phyloP scores from a whole-genome alignment of 1,140 invertebrate genomes.

The Orussus abietinus region DNA sequence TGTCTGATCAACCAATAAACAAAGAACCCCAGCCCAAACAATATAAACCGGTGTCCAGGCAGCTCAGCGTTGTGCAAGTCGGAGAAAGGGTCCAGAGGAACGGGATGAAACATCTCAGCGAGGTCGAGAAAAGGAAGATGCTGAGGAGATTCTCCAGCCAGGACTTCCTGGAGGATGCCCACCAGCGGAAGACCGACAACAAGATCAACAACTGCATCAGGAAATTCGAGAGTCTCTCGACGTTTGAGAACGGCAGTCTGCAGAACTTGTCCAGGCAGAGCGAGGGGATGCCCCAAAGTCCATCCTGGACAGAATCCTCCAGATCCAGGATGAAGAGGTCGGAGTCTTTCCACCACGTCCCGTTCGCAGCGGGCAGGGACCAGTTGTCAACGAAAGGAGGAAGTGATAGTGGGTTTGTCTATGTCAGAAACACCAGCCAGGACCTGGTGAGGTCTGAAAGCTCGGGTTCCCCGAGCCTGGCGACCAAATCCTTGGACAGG shows the following conservation, averaged over 20 bases:
- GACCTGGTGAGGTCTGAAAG: too few species aligned
- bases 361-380: constrained; percentile 21
- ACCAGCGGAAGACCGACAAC: constrained; percentile 50
- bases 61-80: too few species aligned
- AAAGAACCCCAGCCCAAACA: too few species aligned
- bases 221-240: constrained; percentile 48
- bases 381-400: constrained; percentile 31
- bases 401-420: constrained; percentile 43
- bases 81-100: neutral
- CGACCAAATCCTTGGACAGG: constrained; percentile 73
- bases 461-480: constrained; percentile 30
- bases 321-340: constrained; percentile 34
- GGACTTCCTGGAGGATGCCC: constrained; percentile 42
- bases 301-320: constrained; percentile 3
- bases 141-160: constrained; percentile 26
- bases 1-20: constrained; percentile 16
- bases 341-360: constrained; percentile 47
- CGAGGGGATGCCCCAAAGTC: neutral
- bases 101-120: constrained; percentile 10
- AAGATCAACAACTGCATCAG: constrained; percentile 39
- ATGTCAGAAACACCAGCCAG: constrained; percentile 38
- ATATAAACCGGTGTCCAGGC: too few species aligned
- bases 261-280: constrained; percentile 22
- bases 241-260: constrained; percentile 36
- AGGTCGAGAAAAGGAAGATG: constrained; percentile 32